Percentiles rank a stretch among this genome's conserved stretches.
Evolutionary conservation across 2,888 invertebrate genomes (phyloP).

Genomic region (Orthosia gothica): DNA sequence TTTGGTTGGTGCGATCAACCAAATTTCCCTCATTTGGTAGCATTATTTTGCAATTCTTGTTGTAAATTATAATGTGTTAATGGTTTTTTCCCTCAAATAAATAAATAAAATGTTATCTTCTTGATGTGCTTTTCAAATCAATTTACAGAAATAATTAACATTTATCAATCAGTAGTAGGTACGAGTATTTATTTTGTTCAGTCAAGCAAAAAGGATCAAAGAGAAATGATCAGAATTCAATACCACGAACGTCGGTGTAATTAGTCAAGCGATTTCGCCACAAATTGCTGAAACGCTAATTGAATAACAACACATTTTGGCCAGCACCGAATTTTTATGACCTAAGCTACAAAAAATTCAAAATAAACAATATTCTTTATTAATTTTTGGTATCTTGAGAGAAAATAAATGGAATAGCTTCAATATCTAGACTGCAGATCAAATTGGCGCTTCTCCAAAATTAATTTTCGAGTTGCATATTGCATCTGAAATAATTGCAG

Average conservation of each 20-base stretch:
- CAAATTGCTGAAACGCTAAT: slow-evolving; percentile 43
- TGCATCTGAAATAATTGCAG: slow-evolving; percentile 6
- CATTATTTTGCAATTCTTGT: too few relatives aligned
- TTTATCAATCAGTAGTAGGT: not conserved
- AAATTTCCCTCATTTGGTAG: too few relatives aligned
- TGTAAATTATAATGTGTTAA: too few relatives aligned
- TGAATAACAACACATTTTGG: slow-evolving; percentile 32
- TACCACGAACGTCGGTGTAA: slow-evolving; percentile 27
- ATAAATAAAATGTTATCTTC: too few relatives aligned
- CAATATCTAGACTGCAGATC: slow-evolving; percentile 36
- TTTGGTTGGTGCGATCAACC: too few relatives aligned
- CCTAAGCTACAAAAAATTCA: not conserved
- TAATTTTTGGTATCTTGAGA: not conserved
- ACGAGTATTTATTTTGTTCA: not conserved
- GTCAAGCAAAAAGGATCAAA: slow-evolving; percentile 26
- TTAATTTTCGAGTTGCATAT: slow-evolving; percentile 13
- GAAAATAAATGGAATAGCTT: slow-evolving; percentile 20
- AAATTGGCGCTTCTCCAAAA: slow-evolving; percentile 38
- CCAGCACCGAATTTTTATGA: not conserved
- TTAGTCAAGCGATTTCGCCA: slow-evolving; percentile 39
- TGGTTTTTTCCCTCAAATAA: too few relatives aligned
- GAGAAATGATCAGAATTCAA: slow-evolving; percentile 40
- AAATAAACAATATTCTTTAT: slow-evolving; percentile 6
- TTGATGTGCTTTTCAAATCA: not conserved
- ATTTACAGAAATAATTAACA: not conserved